Conservation (phyloP, 2,797 vertebrate genomes). For the Heteromormyrus szaboi region DNA sequence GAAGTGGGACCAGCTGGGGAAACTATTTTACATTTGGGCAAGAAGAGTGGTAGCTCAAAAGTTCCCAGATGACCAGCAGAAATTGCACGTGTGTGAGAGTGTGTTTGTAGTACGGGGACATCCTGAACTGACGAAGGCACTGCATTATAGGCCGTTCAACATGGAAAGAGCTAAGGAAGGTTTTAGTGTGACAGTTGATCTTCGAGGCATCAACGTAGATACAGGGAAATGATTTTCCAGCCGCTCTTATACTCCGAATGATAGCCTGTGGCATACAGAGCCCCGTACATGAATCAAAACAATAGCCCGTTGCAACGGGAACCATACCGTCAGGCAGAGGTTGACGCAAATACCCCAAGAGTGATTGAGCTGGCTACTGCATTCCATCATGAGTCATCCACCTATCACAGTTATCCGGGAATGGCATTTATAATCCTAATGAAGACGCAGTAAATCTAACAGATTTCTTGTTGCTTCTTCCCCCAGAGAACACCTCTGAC, state of each 20-base stretch:
- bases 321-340: not conserved
- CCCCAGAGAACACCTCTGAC: slow-evolving; percentile 20
- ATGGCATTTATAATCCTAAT: slow-evolving; percentile 26
- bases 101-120: not conserved
- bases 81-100: not conserved
- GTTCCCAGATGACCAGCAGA: not conserved
- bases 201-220: not conserved
- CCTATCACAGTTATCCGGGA: slow-evolving; percentile 31
- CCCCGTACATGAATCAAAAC: slow-evolving; percentile 26
- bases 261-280: slow-evolving; percentile 25
- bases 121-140: not conserved
- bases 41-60: not conserved
- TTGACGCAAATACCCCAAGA: slow-evolving; percentile 26
- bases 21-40: not conserved
- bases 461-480: slow-evolving; percentile 20
- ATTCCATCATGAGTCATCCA: slow-evolving; percentile 34
- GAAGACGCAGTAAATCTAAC: slow-evolving; percentile 16
- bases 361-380: slow-evolving; percentile 27
- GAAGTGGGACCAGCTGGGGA: not conserved
- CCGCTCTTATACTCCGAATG: not conserved
- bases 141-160: not conserved
- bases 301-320: slow-evolving; percentile 19
- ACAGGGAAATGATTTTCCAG: not conserved
- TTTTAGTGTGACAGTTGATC: slow-evolving; percentile 6
- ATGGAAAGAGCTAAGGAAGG: not conserved